These are phyloP conservation scores for Chionodraco myersi DNA, from an alignment of 2,113 vertebrate species.

Conservation along the genomic window DNA sequence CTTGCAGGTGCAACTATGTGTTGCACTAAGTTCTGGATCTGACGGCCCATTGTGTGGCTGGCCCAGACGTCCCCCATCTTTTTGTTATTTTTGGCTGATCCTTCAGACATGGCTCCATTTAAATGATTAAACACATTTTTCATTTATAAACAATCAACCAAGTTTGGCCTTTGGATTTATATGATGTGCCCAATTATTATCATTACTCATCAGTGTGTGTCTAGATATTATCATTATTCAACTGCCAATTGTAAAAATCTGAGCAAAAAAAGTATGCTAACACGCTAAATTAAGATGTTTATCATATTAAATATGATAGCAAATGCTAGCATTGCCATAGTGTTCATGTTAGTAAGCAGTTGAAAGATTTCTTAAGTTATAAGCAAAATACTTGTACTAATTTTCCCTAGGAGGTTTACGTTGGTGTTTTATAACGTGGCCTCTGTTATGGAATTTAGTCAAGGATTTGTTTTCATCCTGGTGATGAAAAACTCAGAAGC, in stretches of 20 bases:
- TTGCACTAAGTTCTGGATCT: no score
- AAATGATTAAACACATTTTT: no score
- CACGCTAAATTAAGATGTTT: background rate
- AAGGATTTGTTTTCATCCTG: slow-evolving; percentile 28
- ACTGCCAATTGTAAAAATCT: background rate
- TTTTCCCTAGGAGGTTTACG: slow-evolving; percentile 16
- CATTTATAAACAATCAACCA: no score
- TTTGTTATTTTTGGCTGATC: no score
- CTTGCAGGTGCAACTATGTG: no score
- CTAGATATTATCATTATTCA: background rate
- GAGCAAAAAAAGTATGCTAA: background rate
- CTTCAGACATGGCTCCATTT: no score
- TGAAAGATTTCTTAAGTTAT: background rate
- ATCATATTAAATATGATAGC: background rate
- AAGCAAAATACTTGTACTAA: no score
- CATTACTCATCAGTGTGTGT: no score
- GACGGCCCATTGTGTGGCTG: no score
- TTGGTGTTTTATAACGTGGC: slow-evolving; percentile 22
- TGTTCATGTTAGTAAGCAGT: background rate
- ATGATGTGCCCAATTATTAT: no score
- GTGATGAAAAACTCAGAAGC: slow-evolving; percentile 35
- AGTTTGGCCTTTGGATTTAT: no score
- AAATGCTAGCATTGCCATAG: background rate
- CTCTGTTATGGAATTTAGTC: slow-evolving; percentile 35
- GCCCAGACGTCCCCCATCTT: no score